These are phyloP conservation scores for Glaucidium brasilianum DNA, from an alignment of 2,113 vertebrate species.

Conservation along the genomic window DNA sequence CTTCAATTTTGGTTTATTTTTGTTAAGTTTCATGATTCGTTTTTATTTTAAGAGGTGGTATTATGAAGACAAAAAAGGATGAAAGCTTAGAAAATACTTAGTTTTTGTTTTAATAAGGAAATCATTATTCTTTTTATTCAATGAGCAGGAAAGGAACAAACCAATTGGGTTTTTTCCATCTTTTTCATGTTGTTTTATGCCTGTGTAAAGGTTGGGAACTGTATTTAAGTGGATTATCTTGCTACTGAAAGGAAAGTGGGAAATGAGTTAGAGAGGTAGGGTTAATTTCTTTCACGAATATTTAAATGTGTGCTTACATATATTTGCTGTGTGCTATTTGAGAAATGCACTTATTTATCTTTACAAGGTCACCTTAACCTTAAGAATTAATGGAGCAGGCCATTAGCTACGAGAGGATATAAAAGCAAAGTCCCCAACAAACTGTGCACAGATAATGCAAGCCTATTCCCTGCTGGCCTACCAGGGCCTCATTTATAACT, in stretches of 20 bases:
- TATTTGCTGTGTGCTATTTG: constrained; percentile 1
- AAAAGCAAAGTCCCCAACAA: constrained; percentile 1
- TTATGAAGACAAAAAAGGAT: constrained; percentile 57
- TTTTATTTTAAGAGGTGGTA: constrained; percentile 40
- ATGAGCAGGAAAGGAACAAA: constrained; percentile 13
- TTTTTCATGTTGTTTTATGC: constrained; percentile 57
- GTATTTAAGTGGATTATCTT: constrained; percentile 60
- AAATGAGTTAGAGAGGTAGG: constrained; percentile 49
- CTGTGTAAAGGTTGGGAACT: constrained; percentile 53
- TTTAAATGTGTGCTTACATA: constrained; percentile 10
- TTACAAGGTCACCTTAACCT: constrained; percentile 31
- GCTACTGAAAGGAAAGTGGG: constrained; percentile 30
- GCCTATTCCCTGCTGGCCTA: background rate
- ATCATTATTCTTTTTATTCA: constrained; percentile 41
- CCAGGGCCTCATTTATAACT: background rate
- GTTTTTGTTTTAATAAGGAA: constrained; percentile 67
- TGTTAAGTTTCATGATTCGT: constrained; percentile 30
- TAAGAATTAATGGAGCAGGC: constrained; percentile 42
- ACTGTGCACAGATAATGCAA: background rate
- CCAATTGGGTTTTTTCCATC: constrained; percentile 19
- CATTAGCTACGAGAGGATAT: constrained; percentile 9
- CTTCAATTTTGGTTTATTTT: constrained; percentile 71
- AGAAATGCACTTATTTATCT: constrained; percentile 48
- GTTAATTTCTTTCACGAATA: constrained; percentile 38
- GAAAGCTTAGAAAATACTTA: constrained; percentile 66